Percentiles rank a stretch among this genome's conserved stretches.
Evolutionary conservation across 2,113 vertebrate species (phyloP).

Genomic region (Grallaria varia): DNA sequence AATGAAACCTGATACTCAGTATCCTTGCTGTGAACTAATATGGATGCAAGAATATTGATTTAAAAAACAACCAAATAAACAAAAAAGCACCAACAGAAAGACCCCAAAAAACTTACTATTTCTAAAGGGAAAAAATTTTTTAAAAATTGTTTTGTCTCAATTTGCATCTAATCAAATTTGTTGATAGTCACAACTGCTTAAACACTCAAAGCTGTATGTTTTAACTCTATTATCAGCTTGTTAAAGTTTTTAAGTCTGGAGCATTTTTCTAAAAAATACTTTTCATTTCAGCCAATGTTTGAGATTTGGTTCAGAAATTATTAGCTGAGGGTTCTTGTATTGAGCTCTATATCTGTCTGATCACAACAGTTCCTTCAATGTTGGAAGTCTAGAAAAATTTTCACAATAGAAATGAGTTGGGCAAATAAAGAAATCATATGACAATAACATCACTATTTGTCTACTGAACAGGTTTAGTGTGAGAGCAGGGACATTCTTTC

Average conservation of each 20-base stretch:
- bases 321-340: neutral
- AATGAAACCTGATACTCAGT: neutral
- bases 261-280: neutral
- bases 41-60: neutral
- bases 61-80: neutral
- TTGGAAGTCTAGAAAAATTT: neutral
- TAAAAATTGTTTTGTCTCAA: neutral
- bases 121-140: neutral
- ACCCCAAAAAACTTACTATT: neutral
- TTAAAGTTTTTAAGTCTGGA: neutral
- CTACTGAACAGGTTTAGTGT: neutral
- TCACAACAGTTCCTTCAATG: neutral
- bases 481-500: neutral
- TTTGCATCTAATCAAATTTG: neutral
- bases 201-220: neutral
- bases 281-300: neutral
- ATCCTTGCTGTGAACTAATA: neutral
- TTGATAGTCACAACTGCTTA: neutral
- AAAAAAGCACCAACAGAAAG: neutral
- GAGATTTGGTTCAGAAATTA: neutral
- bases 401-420: neutral
- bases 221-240: neutral
- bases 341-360: neutral
- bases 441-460: neutral
- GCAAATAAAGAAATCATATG: neutral